Evolutionary conservation across 37 sponge, comb jelly and placozoan genomes (phyloP), one percentile per base, ranked within the genome.

Genomic region (Amphimedon queenslandica): DNA sequence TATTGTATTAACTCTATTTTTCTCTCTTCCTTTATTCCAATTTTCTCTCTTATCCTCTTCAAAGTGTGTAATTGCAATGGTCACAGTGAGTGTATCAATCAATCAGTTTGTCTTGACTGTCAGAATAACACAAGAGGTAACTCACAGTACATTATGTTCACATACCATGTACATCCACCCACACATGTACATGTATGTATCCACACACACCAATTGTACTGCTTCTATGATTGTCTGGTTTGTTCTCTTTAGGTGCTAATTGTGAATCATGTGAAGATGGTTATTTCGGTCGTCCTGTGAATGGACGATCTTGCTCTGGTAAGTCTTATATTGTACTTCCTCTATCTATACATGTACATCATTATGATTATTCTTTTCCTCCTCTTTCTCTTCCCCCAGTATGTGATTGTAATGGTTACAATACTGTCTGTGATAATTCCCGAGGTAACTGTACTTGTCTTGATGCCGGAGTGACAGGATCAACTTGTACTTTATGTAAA

Each of bases 31-130:
- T 37, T 23, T 24, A 40, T 37, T 33, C 35, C 66, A 37, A 1
- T 33, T 33, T 37, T 13, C 70, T 37, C 55, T 73, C 39, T 39
- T 33, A 18, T 32, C 23, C 32, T 27, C 4, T 34, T 32, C 28
- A 1, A 71, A 91, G 92, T 30, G 0, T 86, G 92, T 37, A 80
- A 90, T 29, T 92, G 93, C 33, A 87, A 88, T 80, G 93, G 93
- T 0, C 89, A 92, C 75, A 83, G 89, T 36, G 23, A 30, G 5
- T 92, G 89, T 55, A 40, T 40, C 27, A 83, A 88, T 55, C 64
- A 57, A 29, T 63, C 74, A 27, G 42, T 73, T 2, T 90, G 88
- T 71, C 57, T 40, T 2, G 47, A 75, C 8, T 91, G 92, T 64
- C 65, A 58, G 40, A 58, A 87, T 55, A 68, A 74, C 42, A 86